Percentiles rank a stretch among this genome's conserved stretches.
Conservation (phyloP, 2,113 vertebrate species). For the Diadophis punctatus region DNA sequence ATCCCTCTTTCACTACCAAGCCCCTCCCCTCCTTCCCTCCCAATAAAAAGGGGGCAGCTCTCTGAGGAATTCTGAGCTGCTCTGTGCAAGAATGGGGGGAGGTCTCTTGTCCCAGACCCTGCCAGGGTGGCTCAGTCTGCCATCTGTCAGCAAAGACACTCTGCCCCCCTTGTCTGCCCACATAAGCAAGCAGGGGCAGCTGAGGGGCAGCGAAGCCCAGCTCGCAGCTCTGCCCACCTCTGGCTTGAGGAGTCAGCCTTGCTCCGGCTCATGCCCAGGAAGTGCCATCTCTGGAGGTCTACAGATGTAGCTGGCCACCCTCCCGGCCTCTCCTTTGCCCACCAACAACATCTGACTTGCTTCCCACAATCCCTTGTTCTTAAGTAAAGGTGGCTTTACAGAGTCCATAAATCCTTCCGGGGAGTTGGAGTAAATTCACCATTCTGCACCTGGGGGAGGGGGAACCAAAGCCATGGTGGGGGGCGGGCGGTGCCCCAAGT, state of each 20-base stretch:
- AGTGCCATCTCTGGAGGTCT: slow-evolving; percentile 32
- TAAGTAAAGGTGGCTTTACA: neutral
- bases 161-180: too few species aligned
- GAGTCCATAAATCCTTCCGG: neutral
- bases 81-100: neutral
- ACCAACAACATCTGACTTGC: too few species aligned
- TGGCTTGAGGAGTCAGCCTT: neutral
- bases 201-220: neutral
- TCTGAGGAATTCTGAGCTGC: neutral
- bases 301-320: neutral
- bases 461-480: neutral
- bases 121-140: too few species aligned
- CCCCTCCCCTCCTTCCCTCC: neutral
- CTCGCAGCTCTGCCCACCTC: rapidly evolving
- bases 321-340: rapidly evolving
- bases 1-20: neutral
- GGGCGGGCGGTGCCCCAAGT: neutral
- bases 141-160: too few species aligned
- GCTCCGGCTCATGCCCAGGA: rapidly evolving
- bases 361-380: slow-evolving; percentile 11
- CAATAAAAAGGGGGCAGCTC: neutral
- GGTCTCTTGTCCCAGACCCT: neutral
- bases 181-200: neutral
- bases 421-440: neutral
- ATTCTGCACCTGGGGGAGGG: neutral